A percentile compares a stretch with the other conserved stretches of the same genome.
phyloP scores from a whole-genome alignment of 2,888 invertebrate genomes.

The Acanthopleura granulata region DNA sequence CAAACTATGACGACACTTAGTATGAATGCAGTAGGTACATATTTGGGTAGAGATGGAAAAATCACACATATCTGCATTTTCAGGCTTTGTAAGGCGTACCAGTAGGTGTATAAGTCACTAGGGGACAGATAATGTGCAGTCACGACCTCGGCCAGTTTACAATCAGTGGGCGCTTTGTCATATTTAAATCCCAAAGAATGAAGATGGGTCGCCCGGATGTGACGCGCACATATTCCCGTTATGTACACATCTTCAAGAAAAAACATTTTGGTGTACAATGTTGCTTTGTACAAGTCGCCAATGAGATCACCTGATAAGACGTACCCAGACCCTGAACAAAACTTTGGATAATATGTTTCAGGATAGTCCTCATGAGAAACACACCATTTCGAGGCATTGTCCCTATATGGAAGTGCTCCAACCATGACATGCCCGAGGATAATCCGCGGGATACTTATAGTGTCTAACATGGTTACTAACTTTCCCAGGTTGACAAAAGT shows the following conservation, averaged over 20 bases:
- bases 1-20: no score
- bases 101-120: no score
- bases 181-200: no score
- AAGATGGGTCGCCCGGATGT: slow-evolving; percentile 71
- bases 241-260: slow-evolving; percentile 93
- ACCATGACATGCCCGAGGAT: slow-evolving; percentile 42
- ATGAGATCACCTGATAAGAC: slow-evolving; percentile 83
- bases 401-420: slow-evolving; percentile 77
- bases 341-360: slow-evolving; percentile 84
- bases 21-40: no score
- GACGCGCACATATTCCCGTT: slow-evolving; percentile 88
- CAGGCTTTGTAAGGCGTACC: no score
- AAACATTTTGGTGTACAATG: slow-evolving; percentile 81
- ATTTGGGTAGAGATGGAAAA: no score
- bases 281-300: slow-evolving; percentile 78
- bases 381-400: slow-evolving; percentile 88
- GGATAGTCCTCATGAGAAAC: slow-evolving; percentile 84
- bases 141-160: no score
- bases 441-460: slow-evolving; percentile 30
- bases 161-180: no score
- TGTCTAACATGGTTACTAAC: slow-evolving; percentile 30
- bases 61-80: no score
- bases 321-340: slow-evolving; percentile 94
- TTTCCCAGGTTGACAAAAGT: slow-evolving; percentile 43
- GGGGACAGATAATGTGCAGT: no score